Base-by-base conservation (phyloP, 2,797 vertebrate genomes). In the Thaleichthys pacificus region DNA sequence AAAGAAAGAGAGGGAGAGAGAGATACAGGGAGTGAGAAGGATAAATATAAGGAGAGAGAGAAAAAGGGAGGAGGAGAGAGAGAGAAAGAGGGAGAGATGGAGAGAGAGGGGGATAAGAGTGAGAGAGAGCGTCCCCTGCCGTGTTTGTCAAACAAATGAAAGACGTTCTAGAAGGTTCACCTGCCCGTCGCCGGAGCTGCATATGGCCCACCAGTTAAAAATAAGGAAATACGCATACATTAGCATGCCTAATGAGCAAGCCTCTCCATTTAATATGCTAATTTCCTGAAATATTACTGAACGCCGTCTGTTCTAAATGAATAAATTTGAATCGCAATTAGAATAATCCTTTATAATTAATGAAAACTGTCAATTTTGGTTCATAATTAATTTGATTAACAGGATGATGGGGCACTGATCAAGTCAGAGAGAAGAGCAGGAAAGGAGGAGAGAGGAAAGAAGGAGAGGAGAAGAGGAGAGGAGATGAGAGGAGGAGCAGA, bases 71-170 rank as follows among this genome's bases (percentile, higher is more conserved):
- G 56, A 51, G 4, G 22, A 65, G 70, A 58, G 32, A 32, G 32
- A 35, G 4, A 24, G 24, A 32, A 4, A 35, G 5, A 35, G 32
- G 32, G 32, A 35, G 32, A 35, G 32, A 6, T 5, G 32, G 5
- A 35, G 32, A 35, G 32, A 35, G 32, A 5, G 32, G 32, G 66
- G 35, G 22, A 69, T 28, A 67, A 63, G 6, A 22, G 32, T 73
- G 61, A 73, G 75, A 80, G 61, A 54, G 81, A 86, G 86, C 83
- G 85, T 93, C 95, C 91, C 93, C 92, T 81, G 85, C 89, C 86
- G 89, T 92, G 93, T 97, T 95, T 96, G 95, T 95, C 96, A 95
- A 96, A 96, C 96, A 97, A 96, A 97, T 97, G 95, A 97, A 96
- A 95, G 90, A 91, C 93, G 91, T 94, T 94, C 93, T 91, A 93